Percentiles rank a stretch among this genome's conserved stretches.
Evolutionary conservation across 37 sponge, comb jelly and placozoan species (phyloP).

Genomic region (Aphrocallistes beatrix): DNA sequence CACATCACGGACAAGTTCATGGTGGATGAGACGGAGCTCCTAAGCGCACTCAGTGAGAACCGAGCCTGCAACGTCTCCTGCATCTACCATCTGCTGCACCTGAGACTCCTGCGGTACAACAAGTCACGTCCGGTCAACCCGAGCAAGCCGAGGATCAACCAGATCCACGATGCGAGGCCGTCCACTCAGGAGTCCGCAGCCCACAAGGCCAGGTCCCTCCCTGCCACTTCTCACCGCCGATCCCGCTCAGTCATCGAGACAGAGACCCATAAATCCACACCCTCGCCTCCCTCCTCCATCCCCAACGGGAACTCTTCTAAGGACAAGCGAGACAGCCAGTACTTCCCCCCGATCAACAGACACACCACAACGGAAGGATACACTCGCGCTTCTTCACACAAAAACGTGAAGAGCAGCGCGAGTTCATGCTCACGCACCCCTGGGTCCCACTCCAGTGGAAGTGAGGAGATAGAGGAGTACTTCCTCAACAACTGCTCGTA

Average conservation of each 20-base stretch:
- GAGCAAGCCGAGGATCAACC: not conserved
- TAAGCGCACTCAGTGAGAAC: not conserved
- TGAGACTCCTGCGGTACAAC: conserved; percentile 36
- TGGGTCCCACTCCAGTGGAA: not conserved
- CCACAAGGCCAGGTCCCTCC: not conserved
- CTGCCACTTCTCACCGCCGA: not conserved
- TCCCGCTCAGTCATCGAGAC: not conserved
- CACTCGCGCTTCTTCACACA: not conserved
- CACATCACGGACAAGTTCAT: conserved; percentile 41
- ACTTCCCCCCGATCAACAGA: not conserved
- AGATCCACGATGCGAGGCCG: not conserved
- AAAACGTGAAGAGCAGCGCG: not conserved
- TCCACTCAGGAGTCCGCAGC: not conserved
- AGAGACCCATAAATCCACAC: not conserved
- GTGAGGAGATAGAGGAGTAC: conserved; percentile 7
- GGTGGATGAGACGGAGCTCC: not conserved
- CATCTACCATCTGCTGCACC: conserved; percentile 43
- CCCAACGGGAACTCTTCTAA: not conserved
- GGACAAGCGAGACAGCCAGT: not conserved
- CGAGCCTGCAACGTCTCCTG: conserved; percentile 24
- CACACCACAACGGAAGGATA: not conserved
- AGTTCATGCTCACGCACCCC: not conserved
- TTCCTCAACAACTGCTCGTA: not conserved
- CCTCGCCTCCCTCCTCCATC: not conserved
- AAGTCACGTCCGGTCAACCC: too few relatives aligned